Base-by-base conservation (phyloP, 2,797 vertebrate genomes). In the Oryzias sinensis region DNA sequence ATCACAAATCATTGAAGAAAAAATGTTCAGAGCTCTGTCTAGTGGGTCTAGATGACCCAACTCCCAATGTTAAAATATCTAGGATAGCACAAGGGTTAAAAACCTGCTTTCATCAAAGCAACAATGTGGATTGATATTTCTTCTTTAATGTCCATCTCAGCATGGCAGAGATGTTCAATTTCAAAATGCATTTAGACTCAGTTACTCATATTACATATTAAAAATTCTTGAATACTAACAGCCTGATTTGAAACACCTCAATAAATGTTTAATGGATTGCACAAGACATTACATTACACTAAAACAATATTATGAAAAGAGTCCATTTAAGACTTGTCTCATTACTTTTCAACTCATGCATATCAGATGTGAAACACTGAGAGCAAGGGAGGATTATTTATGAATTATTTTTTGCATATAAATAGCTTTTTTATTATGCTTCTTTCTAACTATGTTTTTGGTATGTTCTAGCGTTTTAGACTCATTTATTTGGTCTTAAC, bases 371-470 rank as follows among this genome's bases (percentile, higher is more conserved):
- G 53, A 70, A 74, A 70, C 60, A 77, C 65, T 67, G 16, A 49
- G 29, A 68, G 58, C 44, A 72, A 73, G 62, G 48, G 61, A 75
- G 68, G 69, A 27, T 68, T 85, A 47, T 74, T 55, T 82, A 56
- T 67, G 47, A 82, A 74, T 76, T 69, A 70, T 52, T 78, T 49
- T 77, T 48, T 83, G 68, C 68, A 81, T 84, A 81, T 79, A 81
- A 87, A 85, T 80, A 85, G 67, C 62, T 73, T 68, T 69, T 37
- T 84, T 73, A 77, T 37, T 58, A 62, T 65, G 49, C 25, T 58
- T 72, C 47, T 72, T 68, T 77, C 67, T 49, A 37, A 50, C 43
- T 51, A 14, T 65, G 53, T 63, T 55, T 78, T 77, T 81, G 48
- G 81, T 77, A 50, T 76, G 5, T 24, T 56, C 17, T 24, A 40